These are phyloP conservation scores for Uloborus diversus DNA, from an alignment of 1,140 invertebrate genomes.

Conservation along the genomic window DNA sequence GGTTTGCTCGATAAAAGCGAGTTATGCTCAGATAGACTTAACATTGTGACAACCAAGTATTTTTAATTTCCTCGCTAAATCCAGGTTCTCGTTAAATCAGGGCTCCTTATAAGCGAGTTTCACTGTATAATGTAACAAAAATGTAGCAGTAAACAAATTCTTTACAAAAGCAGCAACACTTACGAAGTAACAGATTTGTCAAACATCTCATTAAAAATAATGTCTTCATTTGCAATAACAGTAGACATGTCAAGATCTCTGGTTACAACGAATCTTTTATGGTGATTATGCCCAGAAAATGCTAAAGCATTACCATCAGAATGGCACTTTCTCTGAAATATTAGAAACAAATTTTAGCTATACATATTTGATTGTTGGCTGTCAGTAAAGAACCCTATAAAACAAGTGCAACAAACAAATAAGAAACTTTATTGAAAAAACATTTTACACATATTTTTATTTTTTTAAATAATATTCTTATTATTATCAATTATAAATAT, in stretches of 20 bases:
- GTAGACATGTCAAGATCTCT: conserved; percentile 63
- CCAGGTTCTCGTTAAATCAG: too few species aligned
- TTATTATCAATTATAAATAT: too few species aligned
- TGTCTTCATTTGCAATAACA: conserved; percentile 53
- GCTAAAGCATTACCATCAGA: conserved; percentile 64
- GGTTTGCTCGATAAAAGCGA: too few species aligned
- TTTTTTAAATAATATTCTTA: too few species aligned
- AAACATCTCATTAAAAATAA: conserved; percentile 63
- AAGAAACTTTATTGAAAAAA: conserved; percentile 10
- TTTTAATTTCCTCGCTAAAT: too few species aligned
- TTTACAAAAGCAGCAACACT: conserved; percentile 9
- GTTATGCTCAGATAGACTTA: too few species aligned
- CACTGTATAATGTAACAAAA: background rate
- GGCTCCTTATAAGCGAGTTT: too few species aligned
- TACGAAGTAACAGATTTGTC: conserved; percentile 58
- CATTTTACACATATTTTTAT: conserved; percentile 61
- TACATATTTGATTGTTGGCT: too few species aligned
- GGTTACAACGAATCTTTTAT: conserved; percentile 61
- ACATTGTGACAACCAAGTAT: too few species aligned
- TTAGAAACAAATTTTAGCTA: background rate
- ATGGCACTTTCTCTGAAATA: conserved; percentile 63
- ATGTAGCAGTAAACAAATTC: background rate
- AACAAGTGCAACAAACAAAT: too few species aligned
- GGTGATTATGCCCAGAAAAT: conserved; percentile 62
- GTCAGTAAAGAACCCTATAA: too few species aligned